Base-by-base conservation (phyloP, 2,888 invertebrate species). In the Drosophila ustulata region DNA sequence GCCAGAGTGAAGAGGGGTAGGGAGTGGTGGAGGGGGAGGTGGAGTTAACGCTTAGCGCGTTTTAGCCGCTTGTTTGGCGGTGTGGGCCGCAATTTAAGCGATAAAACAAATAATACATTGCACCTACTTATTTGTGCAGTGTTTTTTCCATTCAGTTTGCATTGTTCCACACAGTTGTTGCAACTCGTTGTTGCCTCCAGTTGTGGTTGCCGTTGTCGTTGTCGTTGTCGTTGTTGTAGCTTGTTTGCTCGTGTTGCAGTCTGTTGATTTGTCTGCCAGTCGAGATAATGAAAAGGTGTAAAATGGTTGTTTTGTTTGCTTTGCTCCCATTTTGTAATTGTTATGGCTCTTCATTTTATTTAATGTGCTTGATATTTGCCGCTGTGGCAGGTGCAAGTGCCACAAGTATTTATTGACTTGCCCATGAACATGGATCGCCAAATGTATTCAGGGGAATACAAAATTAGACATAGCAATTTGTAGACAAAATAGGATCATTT, bases 51-150 rank as follows among this genome's bases (percentile, higher is more conserved):
- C 82, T 89, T 89, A 85, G 80, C 89, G 89, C 87, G 79, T 89
- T 88, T 85, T 85, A 87, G 80, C 53, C 84, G 87, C 84, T 83
- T 69, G 84, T 86, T 87, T 71, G 75, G 45, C 64, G 66, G 56
- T 47, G 59, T 64, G 64, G 46, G 46, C 71, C 76, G 79, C 88
- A 88, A 82, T 88, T 88, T 86, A 74, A 88, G 82, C 88, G 68
- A 77, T 82, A 83, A 88, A 85, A 81, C 89, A 85, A 88, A 85
- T 89, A 85, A 88, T 69, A 87, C 89, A 83, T 80, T 83, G 89
- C 88, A 87, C 84, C 85, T 71, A 85, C 88, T 88, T 83, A 83
- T 83, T 83, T 83, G 83, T 69, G 56, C 70, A 77, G 67, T 68
- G 61, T 63, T 62, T 61, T 70, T 71, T 58, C 58, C 71, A 18